These are phyloP conservation scores for Sterrhoptilus dennistouni DNA, from an alignment of 2,113 vertebrate species.

Conservation along the genomic window DNA sequence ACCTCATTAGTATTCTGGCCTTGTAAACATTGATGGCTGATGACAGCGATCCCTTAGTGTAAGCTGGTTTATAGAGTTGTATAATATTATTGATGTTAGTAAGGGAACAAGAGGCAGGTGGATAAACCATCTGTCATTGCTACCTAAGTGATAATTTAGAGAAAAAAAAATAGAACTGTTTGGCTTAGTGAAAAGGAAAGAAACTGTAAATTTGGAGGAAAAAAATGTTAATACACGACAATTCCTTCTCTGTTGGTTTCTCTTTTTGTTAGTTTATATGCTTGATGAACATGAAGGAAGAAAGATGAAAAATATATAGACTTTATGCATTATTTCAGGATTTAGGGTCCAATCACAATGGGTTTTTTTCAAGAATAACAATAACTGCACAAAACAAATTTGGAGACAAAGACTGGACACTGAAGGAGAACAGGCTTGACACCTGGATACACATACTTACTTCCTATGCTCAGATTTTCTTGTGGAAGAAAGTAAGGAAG, in stretches of 20 bases:
- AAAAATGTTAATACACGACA: not conserved
- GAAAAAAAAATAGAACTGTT: not conserved
- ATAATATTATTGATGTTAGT: conserved; percentile 38
- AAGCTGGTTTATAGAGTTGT: conserved; percentile 31
- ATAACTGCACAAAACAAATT: not conserved
- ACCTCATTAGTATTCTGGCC: not conserved
- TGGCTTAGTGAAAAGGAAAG: not conserved
- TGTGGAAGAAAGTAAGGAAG: not conserved
- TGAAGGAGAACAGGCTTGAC: not conserved
- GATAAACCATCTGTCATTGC: conserved; percentile 41
- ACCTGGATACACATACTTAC: not conserved
- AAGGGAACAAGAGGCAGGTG: conserved; percentile 40
- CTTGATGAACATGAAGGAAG: not conserved
- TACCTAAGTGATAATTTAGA: conserved; percentile 13
- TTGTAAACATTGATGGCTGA: not conserved
- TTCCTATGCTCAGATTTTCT: not conserved
- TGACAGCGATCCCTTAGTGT: conserved; percentile 5
- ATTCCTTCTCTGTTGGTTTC: not conserved
- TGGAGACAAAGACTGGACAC: not conserved
- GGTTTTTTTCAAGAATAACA: not conserved
- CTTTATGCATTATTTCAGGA: not conserved
- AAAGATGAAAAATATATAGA: not conserved
- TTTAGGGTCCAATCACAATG: not conserved
- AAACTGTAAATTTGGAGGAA: not conserved
- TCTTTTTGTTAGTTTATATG: not conserved